A percentile compares a stretch with the other conserved stretches of the same genome.
phyloP scores from a whole-genome alignment of 2,113 vertebrate species.

The Pelusios castaneus region DNA sequence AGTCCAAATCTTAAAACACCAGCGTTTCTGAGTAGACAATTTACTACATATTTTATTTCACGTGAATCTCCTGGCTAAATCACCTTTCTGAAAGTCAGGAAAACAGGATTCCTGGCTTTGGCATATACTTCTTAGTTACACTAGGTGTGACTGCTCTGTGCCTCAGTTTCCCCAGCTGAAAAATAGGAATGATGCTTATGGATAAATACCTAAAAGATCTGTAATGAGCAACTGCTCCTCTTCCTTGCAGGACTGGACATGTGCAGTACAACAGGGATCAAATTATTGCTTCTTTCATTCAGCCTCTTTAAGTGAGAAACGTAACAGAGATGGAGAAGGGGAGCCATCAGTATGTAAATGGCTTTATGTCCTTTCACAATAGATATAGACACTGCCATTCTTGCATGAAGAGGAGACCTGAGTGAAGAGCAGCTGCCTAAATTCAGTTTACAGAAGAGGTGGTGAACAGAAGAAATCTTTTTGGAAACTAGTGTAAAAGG shows the following conservation, averaged over 20 bases:
- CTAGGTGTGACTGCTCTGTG: not conserved
- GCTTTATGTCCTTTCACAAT: not conserved
- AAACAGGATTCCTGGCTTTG: not conserved
- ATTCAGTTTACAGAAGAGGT: not conserved
- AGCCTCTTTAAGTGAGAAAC: not conserved
- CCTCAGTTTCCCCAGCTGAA: not conserved
- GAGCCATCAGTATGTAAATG: not conserved
- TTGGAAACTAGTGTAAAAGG: not conserved
- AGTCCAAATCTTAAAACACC: not conserved
- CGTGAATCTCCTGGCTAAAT: not conserved
- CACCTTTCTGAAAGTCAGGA: not conserved
- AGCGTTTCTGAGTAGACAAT: not conserved
- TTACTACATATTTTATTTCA: not conserved
- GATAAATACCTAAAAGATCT: fast-evolving
- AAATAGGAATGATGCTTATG: not conserved
- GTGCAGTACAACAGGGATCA: not conserved
- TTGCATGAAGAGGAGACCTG: not conserved
- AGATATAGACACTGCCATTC: not conserved
- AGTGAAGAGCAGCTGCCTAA: not conserved
- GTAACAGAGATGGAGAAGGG: not conserved
- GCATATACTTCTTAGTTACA: not conserved
- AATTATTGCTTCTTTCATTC: not conserved
- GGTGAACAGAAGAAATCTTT: not conserved
- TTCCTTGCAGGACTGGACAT: fast-evolving
- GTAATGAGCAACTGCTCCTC: not conserved